Base-by-base conservation (phyloP, 1,140 invertebrate species). In the Leucophenga varia region DNA sequence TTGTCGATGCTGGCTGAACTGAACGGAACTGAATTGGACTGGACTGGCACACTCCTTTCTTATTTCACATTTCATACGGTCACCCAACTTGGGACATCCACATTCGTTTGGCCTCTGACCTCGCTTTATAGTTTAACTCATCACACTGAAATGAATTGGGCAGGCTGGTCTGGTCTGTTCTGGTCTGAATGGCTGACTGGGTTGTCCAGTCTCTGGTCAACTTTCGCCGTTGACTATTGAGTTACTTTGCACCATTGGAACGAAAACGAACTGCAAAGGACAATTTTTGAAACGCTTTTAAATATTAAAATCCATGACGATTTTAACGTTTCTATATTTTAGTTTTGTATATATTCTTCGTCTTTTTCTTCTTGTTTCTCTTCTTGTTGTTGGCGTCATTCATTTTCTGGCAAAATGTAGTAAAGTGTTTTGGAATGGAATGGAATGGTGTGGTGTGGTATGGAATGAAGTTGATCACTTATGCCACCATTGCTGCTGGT, bases 231-330 rank as follows among this genome's bases (percentile, higher is more conserved):
- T 3, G 31, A 34, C 38, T 18, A 16, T n/a, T 19, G 22, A 14
- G 8, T 36, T 22, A 28, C 37, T 22, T 34, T n/a, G 39, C 10
- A 38, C 18, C 21, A 34, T 9, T n/a, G n/a, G n/a, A n/a, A n/a
- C n/a, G n/a, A n/a, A n/a, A n/a, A n/a, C n/a, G n/a, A n/a, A n/a
- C 13, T n/a, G 18, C 40, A 30, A 9, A 34, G 59, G 59, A 67
- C 63, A 65, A 57, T 67, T 67, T 67, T 61, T 67, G 63, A 63
- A 67, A 67, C 63, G 63, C 63, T 67, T 67, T 67, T 67, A 67
- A 67, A 67, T 67, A 67, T 67, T 67, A 67, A 67, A 67, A 67
- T 67, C 63, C 63, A 67, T 67, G 63, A 67, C 63, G 63, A 67
- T 67, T 67, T 67, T 56, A 57, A 56, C 63, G 67, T 65, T 65